Conservation (phyloP, 2,888 invertebrate species). For the Ptychoptera contaminata region DNA sequence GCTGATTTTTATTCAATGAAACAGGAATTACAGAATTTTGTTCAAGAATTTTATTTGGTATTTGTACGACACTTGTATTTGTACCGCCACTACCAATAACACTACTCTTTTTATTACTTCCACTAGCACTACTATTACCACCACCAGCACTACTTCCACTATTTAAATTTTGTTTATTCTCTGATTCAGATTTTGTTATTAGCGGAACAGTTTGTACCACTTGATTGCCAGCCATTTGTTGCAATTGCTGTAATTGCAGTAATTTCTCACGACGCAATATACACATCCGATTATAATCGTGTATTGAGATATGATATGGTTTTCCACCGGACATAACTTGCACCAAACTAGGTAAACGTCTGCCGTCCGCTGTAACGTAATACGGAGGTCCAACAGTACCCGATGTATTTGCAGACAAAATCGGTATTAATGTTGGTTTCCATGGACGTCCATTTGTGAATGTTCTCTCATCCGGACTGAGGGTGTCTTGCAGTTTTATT, state of each 20-base stretch:
- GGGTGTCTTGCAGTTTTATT: constrained; percentile 25
- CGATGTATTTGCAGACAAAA: constrained; percentile 31
- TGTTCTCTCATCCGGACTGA: constrained; percentile 29
- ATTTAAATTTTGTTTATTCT: too few species aligned
- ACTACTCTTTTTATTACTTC: neutral
- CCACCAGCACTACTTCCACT: constrained; percentile 8
- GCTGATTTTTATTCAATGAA: constrained; percentile 4
- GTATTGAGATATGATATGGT: constrained; percentile 60
- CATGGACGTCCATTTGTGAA: constrained; percentile 40
- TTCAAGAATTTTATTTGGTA: constrained; percentile 14
- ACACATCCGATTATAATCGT: constrained; percentile 68
- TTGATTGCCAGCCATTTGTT: constrained; percentile 3
- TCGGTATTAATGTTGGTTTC: constrained; percentile 56
- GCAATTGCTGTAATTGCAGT: constrained; percentile 34
- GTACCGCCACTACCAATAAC: neutral
- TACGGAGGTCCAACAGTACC: constrained; percentile 10
- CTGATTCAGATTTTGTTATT: constrained; percentile 10
- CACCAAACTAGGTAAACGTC: constrained; percentile 45
- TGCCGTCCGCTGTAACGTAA: constrained; percentile 41
- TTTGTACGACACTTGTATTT: constrained; percentile 9
- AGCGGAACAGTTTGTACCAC: constrained; percentile 1
- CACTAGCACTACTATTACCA: neutral
- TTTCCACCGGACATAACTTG: constrained; percentile 64
- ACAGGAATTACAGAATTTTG: constrained; percentile 14
- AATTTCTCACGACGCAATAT: constrained; percentile 50